A percentile compares a stretch with the other conserved stretches of the same genome.
These are phyloP conservation scores for Morinoia aosen DNA, from an alignment of 2,888 invertebrate genomes.

Conservation along the genomic window DNA sequence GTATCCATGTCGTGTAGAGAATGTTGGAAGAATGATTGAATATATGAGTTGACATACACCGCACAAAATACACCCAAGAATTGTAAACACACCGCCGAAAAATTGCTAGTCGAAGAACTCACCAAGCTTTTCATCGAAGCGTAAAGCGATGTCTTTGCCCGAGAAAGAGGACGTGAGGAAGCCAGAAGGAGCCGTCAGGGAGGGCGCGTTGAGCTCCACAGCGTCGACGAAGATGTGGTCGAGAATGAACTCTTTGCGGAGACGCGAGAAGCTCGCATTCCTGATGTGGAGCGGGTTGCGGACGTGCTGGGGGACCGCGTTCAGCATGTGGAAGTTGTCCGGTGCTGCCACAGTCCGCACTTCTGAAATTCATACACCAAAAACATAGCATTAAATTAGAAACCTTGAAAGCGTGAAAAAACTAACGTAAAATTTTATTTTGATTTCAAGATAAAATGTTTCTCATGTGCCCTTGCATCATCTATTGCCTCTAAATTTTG, in stretches of 20 bases:
- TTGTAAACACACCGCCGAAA: not conserved
- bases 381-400: not conserved
- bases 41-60: too few relatives aligned
- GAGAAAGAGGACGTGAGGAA: constrained; percentile 48
- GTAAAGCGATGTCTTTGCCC: constrained; percentile 54
- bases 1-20: not conserved
- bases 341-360: constrained; percentile 60
- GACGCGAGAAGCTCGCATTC: constrained; percentile 12
- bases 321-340: not conserved
- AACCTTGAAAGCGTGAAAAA: not conserved
- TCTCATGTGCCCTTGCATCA: too few relatives aligned
- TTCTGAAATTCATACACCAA: constrained; percentile 40
- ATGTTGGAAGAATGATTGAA: not conserved
- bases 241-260: constrained; percentile 54
- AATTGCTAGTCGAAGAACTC: not conserved
- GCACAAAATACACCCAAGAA: too few relatives aligned
- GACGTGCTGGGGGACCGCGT: constrained; percentile 55
- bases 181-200: constrained; percentile 17
- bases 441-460: too few relatives aligned
- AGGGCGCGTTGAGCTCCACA: constrained; percentile 51
- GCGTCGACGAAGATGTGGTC: constrained; percentile 59
- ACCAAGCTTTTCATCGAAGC: constrained; percentile 43
- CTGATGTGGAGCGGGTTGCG: constrained; percentile 55
- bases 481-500: too few relatives aligned
- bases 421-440: not conserved